Evolutionary conservation across 2,888 invertebrate species (phyloP).

Genomic region (Epinotia brunnichana): DNA sequence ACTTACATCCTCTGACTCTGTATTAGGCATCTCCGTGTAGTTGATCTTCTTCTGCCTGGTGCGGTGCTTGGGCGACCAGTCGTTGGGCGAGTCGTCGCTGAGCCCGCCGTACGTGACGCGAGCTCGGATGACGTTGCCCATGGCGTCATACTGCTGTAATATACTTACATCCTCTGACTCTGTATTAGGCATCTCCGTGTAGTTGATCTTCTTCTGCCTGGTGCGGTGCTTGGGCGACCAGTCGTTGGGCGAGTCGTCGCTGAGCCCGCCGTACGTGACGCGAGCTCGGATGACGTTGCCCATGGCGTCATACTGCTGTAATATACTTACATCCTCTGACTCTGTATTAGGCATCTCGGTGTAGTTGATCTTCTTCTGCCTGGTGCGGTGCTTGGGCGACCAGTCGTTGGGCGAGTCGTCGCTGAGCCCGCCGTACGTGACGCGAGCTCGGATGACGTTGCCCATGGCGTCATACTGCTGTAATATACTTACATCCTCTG

Average conservation of each 20-base stretch:
- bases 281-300: slow-evolving; percentile 71
- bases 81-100: slow-evolving; percentile 12
- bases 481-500: slow-evolving; percentile 85
- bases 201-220: slow-evolving; percentile 89
- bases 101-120: neutral
- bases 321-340: slow-evolving; percentile 81
- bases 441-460: neutral
- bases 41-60: neutral
- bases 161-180: slow-evolving; percentile 88
- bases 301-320: slow-evolving; percentile 68
- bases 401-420: slow-evolving; percentile 14
- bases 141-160: neutral
- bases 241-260: slow-evolving; percentile 77
- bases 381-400: slow-evolving; percentile 4
- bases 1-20: neutral
- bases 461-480: neutral
- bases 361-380: slow-evolving; percentile 2
- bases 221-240: slow-evolving; percentile 87
- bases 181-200: slow-evolving; percentile 89
- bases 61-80: slow-evolving; percentile 11
- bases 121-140: neutral
- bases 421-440: neutral
- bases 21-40: neutral
- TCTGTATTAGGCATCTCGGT: neutral
- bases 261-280: slow-evolving; percentile 83